phyloP scores from a whole-genome alignment of 2,888 invertebrate genomes.

The Cephus pygmeus region DNA sequence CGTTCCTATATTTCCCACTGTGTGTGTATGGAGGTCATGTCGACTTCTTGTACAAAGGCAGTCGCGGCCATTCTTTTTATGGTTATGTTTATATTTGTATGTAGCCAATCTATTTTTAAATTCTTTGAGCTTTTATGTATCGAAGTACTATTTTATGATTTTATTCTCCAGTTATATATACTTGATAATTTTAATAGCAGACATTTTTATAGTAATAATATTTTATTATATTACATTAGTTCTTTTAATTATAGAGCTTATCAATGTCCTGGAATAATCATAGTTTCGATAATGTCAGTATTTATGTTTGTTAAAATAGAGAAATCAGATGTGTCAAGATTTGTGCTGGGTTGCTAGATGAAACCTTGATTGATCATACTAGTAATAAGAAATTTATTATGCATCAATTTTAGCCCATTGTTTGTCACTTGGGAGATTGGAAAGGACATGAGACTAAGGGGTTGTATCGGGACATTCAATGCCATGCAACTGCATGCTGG shows the following conservation, averaged over 20 bases:
- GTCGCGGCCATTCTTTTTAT: neutral
- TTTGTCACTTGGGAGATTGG: constrained; percentile 99
- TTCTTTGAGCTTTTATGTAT: neutral
- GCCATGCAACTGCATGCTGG: constrained; percentile 95
- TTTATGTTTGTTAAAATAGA: neutral
- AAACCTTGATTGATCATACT: neutral
- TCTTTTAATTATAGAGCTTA: neutral
- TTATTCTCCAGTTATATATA: neutral
- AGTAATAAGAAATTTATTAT: neutral
- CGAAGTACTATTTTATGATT: neutral
- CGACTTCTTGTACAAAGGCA: neutral
- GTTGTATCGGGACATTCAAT: constrained; percentile 99
- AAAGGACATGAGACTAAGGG: constrained; percentile 92
- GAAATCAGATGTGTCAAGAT: neutral
- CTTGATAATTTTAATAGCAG: neutral
- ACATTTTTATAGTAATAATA: neutral
- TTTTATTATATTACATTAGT: neutral
- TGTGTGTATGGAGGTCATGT: neutral
- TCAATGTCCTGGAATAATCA: neutral
- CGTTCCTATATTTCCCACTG: neutral
- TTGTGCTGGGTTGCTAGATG: neutral
- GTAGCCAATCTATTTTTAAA: neutral
- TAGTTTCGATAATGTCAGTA: neutral
- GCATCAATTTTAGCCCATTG: constrained; percentile 80
- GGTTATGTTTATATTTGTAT: neutral